Percentiles rank a stretch among this genome's conserved stretches.
Evolutionary conservation across 2,113 vertebrate species (phyloP).

Genomic region (Poeciliopsis turrubarensis): DNA sequence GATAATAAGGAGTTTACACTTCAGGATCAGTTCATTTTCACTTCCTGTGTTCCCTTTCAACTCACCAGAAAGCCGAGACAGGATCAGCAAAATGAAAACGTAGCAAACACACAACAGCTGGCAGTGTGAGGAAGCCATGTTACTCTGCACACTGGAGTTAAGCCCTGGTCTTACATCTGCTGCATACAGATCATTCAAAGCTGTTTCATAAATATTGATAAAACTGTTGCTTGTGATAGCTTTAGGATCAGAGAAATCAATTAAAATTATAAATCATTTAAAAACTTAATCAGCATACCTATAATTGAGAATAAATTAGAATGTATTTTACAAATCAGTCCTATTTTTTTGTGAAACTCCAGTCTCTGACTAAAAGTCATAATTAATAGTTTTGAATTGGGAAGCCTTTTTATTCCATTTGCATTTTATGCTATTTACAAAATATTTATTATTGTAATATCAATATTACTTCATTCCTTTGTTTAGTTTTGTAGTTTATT

Average conservation of each 20-base stretch:
- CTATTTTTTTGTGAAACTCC: too few relatives aligned
- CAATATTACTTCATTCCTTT: too few relatives aligned
- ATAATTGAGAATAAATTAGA: too few relatives aligned
- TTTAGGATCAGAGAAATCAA: neutral
- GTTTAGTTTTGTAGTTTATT: too few relatives aligned
- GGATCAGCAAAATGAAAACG: constrained; percentile 18
- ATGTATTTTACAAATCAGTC: too few relatives aligned
- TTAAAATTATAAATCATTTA: neutral
- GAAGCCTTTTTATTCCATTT: too few relatives aligned
- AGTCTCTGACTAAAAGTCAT: neutral
- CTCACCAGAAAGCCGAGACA: constrained; percentile 19
- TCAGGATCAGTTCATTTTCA: constrained; percentile 44
- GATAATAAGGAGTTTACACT: constrained; percentile 48
- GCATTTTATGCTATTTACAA: too few relatives aligned
- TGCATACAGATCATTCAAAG: constrained; percentile 6
- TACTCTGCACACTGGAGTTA: neutral
- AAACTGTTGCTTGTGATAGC: neutral
- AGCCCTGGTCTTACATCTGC: neutral
- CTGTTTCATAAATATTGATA: neutral
- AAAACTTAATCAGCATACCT: neutral
- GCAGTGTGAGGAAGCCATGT: neutral
- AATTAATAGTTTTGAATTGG: neutral
- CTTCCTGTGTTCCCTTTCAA: constrained; percentile 18
- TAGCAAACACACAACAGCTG: constrained; percentile 23
- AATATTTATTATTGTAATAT: too few relatives aligned